Conservation (phyloP, 2,888 invertebrate species). For the Pterobdella sp. region DNA sequence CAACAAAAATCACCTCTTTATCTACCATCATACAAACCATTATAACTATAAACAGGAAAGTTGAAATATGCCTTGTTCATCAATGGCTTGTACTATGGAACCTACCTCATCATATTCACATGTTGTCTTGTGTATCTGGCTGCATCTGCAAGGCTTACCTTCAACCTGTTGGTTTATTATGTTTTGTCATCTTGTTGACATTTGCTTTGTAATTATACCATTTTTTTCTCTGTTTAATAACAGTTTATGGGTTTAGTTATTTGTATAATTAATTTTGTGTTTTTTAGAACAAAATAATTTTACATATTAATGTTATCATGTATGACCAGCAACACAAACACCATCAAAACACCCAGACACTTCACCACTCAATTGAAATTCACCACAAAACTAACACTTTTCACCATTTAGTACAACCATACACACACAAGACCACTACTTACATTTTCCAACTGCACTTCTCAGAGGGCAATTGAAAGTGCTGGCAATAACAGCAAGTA, state of each 20-base stretch:
- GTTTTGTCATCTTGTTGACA: background rate
- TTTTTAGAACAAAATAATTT: background rate
- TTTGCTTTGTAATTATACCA: background rate
- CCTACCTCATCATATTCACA: constrained; percentile 86
- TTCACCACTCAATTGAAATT: background rate
- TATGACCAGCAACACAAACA: background rate
- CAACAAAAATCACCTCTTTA: background rate
- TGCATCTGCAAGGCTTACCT: constrained; percentile 68
- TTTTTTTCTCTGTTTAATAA: background rate
- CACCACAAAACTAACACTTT: background rate
- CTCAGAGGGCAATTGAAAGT: constrained; percentile 76
- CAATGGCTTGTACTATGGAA: constrained; percentile 95
- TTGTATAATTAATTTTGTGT: background rate
- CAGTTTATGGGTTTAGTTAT: background rate
- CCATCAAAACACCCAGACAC: background rate
- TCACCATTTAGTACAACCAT: background rate
- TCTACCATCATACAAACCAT: background rate
- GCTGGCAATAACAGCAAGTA: constrained; percentile 93
- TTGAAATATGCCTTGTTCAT: constrained; percentile 87
- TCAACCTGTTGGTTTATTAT: constrained; percentile 17
- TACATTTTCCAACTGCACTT: background rate
- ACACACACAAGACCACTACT: background rate
- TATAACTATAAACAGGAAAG: constrained; percentile 57
- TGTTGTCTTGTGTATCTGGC: constrained; percentile 88
- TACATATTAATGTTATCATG: background rate